Base-by-base conservation (phyloP, 2,113 vertebrate genomes). In the Pardalotus punctatus region DNA sequence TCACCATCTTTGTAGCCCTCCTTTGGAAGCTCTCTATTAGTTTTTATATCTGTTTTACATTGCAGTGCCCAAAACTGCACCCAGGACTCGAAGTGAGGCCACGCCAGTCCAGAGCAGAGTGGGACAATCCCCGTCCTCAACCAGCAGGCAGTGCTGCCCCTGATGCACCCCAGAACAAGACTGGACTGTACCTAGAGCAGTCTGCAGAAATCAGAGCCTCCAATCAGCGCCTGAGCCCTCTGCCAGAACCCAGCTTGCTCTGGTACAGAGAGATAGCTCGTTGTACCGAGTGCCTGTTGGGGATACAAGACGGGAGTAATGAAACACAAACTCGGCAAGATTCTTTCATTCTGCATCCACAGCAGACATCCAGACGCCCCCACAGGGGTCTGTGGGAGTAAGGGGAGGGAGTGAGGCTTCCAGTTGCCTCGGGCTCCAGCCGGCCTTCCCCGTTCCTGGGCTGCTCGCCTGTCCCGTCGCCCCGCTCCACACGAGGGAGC, bases 401-500 rank as follows among this genome's bases (percentile, higher is more conserved):
- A 22, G 14, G n/a, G 29, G n/a, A 60, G 67, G 27, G 29, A 50
- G 7, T 3, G 40, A 25, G 20, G 62, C 7, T 45, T 11, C 5
- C 40, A 20, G 77, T 15, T 11, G 6, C 61, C 9, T 9, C 18
- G 17, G n/a, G 21, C 33, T 77, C 48, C 38, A 8, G 28, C 9
- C 48, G 22, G n/a, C 40, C 20, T 31, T 24, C 5, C 14, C 14
- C 0, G 1, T 15, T 40, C 4, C 23, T 12, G 48, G 18, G 14
- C n/a, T 43, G 40, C 28, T 36, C 2, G 0, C 58, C 19, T 57
- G 80, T 66, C 10, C 27, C 9, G 13, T 11, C 12, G 4, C 33
- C 25, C 20, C 6, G 48, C 27, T 93, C 84, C 96, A 64, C 79
- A 72, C 14, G 84, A 82, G 88, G 94, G 90, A 76, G 89, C 56